Conservation (phyloP, 2,797 vertebrate genomes). For the Coracias cyanogaster region DNA sequence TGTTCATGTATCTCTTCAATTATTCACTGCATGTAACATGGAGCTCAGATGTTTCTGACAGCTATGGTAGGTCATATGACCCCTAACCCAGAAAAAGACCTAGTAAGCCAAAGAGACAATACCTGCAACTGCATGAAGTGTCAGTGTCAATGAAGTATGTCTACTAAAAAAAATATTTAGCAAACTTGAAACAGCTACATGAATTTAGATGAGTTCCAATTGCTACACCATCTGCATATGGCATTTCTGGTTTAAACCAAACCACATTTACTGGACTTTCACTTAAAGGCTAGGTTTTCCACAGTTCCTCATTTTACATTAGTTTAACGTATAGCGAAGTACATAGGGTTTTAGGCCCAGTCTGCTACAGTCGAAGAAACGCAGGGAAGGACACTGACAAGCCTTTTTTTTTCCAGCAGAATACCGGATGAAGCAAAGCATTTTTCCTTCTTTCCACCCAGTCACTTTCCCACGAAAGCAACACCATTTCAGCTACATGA, state of each 20-base stretch:
- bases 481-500: not conserved
- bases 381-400: not conserved
- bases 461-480: not conserved
- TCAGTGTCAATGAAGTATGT: not conserved
- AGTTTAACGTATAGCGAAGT: not conserved
- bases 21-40: not conserved
- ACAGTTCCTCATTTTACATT: not conserved
- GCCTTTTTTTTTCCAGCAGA: not conserved
- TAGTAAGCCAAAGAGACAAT: not conserved
- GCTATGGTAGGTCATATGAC: not conserved
- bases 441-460: not conserved
- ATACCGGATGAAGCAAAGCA: not conserved
- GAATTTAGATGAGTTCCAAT: not conserved
- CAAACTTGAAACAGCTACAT: not conserved
- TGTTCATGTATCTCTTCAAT: not conserved
- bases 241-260: not conserved
- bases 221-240: not conserved
- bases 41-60: not conserved
- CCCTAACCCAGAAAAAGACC: not conserved
- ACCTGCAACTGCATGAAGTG: not conserved
- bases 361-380: not conserved
- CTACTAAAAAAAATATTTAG: not conserved
- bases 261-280: not conserved
- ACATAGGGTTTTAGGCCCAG: not conserved
- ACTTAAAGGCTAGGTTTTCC: not conserved